phyloP scores from a whole-genome alignment of 2,888 invertebrate genomes.

The Eledone cirrhosa region DNA sequence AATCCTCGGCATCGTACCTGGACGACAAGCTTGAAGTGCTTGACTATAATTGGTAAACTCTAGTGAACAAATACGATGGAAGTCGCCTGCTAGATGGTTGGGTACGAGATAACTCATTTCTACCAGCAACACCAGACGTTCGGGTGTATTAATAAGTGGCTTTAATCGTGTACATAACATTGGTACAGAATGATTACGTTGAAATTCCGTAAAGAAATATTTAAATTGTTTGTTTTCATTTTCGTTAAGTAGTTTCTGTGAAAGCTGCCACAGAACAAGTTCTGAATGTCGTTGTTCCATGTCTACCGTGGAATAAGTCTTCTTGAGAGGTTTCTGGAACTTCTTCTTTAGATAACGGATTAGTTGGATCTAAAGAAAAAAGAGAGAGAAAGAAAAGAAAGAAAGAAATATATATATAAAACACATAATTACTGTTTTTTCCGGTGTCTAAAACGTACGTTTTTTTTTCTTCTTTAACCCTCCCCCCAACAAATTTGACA shows the following conservation, averaged over 20 bases:
- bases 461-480: too few relatives aligned
- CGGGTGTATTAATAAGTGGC: conserved; percentile 48
- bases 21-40: conserved; percentile 47
- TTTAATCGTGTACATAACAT: conserved; percentile 50
- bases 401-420: too few relatives aligned
- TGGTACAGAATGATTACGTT: conserved; percentile 49
- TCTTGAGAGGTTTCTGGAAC: too few relatives aligned
- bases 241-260: conserved; percentile 47
- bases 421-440: too few relatives aligned
- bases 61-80: conserved; percentile 52
- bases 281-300: conserved; percentile 42
- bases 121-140: conserved; percentile 52
- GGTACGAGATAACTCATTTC: conserved; percentile 52
- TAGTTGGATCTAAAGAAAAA: not conserved
- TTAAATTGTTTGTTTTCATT: conserved; percentile 49
- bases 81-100: conserved; percentile 47
- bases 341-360: too few relatives aligned
- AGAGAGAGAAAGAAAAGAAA: too few relatives aligned
- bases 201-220: conserved; percentile 52
- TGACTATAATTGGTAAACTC: conserved; percentile 52
- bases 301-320: conserved; percentile 30
- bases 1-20: conserved; percentile 40
- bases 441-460: too few relatives aligned
- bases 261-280: conserved; percentile 47
- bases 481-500: too few relatives aligned